Base-by-base conservation (phyloP, 2,797 vertebrate genomes). In the Picus viridis region DNA sequence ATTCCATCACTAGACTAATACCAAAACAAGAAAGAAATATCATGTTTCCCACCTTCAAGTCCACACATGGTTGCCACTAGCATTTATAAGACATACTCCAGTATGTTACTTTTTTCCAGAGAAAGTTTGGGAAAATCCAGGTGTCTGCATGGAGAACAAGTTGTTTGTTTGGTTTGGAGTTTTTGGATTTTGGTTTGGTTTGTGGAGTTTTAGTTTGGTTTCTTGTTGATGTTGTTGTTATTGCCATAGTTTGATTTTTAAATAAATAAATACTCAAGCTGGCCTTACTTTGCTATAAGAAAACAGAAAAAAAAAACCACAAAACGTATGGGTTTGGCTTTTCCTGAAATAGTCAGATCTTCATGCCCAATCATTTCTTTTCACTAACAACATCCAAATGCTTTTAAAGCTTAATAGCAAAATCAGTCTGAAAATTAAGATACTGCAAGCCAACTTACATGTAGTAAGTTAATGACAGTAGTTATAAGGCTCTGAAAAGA, bases 401-500 rank as follows among this genome's bases (percentile, higher is more conserved):
- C 19, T 88, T 87, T 92, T 41, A 70, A 88, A 94, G 53, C 76
- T 81, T n/a, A 9, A 54, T 77, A 89, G 63, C 43, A 88, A 88
- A 93, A 83, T 61, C 62, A 78, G 17, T 27, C n/a, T 70, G 59
- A 68, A 92, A 79, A 92, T 87, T 71, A 94, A 90, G 20, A 67
- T 26, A 54, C 26, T 36, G 47, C 32, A 77, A 39, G 80, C 27
- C 27, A 93, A 70, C 59, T 83, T 78, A 83, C 4, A 69, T 34
- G 22, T 72, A 93, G 20, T 77, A 68, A 91, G 73, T 86, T 84
- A 86, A 79, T 93, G 85, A 71, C 61, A 32, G 63, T 59, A 92
- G 70, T 87, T 93, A 94, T 64, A 34, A 83, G 64, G 68, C 47
- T 74, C 83, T 89, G 81, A 95, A 94, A 95, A 94, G 65, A 77